Conservation (phyloP, 1,140 invertebrate species). For the Bombyx mori region DNA sequence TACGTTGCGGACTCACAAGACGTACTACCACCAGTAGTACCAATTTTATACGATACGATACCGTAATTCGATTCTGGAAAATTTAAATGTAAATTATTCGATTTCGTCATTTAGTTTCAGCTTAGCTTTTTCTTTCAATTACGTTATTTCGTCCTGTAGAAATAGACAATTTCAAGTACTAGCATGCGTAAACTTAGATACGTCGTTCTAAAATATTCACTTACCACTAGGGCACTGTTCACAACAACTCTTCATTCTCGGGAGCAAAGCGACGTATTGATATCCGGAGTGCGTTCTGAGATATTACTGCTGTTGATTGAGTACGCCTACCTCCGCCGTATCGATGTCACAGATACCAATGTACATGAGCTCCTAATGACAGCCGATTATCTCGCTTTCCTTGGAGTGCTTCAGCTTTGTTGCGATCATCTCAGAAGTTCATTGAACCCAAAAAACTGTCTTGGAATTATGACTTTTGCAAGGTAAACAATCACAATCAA, state of each 20-base stretch:
- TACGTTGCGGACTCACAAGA: too few relatives aligned
- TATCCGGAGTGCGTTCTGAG: constrained; percentile 82
- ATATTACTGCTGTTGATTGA: constrained; percentile 84
- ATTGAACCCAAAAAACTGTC: constrained; percentile 82
- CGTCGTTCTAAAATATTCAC: too few relatives aligned
- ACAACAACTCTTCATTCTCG: constrained; percentile 81
- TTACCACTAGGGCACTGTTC: constrained; percentile 79
- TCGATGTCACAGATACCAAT: constrained; percentile 80
- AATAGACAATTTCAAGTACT: too few relatives aligned
- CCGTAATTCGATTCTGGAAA: too few relatives aligned
- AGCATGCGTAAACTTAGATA: too few relatives aligned
- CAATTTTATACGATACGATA: too few relatives aligned
- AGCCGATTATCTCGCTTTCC: constrained; percentile 85
- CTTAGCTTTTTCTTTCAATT: too few relatives aligned
- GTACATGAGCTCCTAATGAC: constrained; percentile 82
- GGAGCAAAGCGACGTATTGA: constrained; percentile 78
- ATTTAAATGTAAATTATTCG: too few relatives aligned
- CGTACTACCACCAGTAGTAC: too few relatives aligned
- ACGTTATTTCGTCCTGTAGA: too few relatives aligned
- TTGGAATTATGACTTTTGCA: constrained; percentile 86
- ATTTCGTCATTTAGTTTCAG: too few relatives aligned
- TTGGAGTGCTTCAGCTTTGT: constrained; percentile 83
- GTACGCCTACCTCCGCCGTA: constrained; percentile 84
- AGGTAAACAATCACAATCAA: constrained; percentile 41
- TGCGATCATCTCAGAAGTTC: constrained; percentile 79